Base-by-base conservation (phyloP, 2,888 invertebrate genomes). In the Schrankia costaestrigalis region DNA sequence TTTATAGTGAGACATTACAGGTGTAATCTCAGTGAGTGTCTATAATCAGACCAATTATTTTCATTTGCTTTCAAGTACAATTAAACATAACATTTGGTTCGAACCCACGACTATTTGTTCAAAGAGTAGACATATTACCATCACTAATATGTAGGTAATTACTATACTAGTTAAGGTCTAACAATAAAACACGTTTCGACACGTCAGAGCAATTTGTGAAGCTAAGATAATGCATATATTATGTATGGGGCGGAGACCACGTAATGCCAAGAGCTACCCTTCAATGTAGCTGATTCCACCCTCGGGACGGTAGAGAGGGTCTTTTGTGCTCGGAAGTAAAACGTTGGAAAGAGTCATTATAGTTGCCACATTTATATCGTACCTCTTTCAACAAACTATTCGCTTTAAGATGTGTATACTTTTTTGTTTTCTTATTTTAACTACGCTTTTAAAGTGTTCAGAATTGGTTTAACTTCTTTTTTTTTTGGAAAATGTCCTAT, bases 221-320 rank as follows among this genome's bases (percentile, higher is more conserved):
- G 57, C 56, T 56, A 61, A 63, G 62, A 64, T 65, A 66, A 69
- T 64, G 65, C 59, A 69, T 71, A 62, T 63, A 70, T 66, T 66
- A 71, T 71, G 64, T 63, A 69, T 51, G 43, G 59, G 57, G 53
- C 46, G 52, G 58, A 52, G 53, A 63, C 66, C 66, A 63, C 69
- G 66, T 67, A 52, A 54, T 55, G 54, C 58, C 58, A 50, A 56
- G 62, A 58, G 58, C 52, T 64, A 57, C 71, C 67, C 71, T 67
- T 61, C 67, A 57, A 58, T 63, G 63, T 64, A 48, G 63, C 62
- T 72, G 71, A 72, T 71, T 73, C 62, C 49, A 60, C 73, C 67
- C 73, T 48, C 55, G 70, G 65, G 73, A 70, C 56, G 41, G 41
- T 42, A 41, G 48, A 56, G 48, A 53, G 56, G 47, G 57, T 46